Conservation (phyloP, 35 echinoderm and acorn worm species). For the Holothuria glaberrima region DNA sequence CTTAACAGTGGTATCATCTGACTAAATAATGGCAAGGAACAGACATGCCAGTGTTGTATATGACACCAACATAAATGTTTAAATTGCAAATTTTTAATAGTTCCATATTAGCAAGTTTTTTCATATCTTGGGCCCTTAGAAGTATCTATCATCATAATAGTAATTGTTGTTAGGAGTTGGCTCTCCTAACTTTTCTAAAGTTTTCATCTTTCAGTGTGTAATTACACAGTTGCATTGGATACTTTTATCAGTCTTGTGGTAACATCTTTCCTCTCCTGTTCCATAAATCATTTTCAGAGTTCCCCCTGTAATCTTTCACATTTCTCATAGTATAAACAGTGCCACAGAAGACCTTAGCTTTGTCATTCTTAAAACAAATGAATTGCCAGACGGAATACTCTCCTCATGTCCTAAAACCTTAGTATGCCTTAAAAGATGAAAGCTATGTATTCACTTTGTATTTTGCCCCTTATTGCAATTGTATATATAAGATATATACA, state of each 20-base stretch:
- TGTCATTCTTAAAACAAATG: conserved; percentile 45
- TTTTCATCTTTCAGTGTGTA: no score
- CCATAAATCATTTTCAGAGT: conserved; percentile 44
- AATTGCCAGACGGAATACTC: conserved; percentile 19
- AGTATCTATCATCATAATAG: background rate
- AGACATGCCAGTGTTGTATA: no score
- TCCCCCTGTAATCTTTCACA: conserved; percentile 39
- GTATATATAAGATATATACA: conserved; percentile 58
- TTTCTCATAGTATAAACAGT: conserved; percentile 63
- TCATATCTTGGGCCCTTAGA: no score
- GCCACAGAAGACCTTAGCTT: conserved; percentile 6
- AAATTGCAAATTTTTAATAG: background rate
- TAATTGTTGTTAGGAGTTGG: background rate
- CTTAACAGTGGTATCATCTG: no score
- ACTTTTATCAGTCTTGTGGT: conserved; percentile 36
- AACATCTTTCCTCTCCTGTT: background rate
- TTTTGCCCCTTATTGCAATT: conserved; percentile 10
- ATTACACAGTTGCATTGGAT: conserved; percentile 4
- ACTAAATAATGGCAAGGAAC: no score
- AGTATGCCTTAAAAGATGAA: conserved; percentile 48
- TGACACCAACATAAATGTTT: background rate
- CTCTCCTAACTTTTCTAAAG: background rate
- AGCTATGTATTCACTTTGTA: conserved; percentile 42
- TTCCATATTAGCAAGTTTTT: no score
- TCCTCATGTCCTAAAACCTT: conserved; percentile 28